Conservation (phyloP, 2,113 vertebrate genomes). For the Crotalus viridis region DNA sequence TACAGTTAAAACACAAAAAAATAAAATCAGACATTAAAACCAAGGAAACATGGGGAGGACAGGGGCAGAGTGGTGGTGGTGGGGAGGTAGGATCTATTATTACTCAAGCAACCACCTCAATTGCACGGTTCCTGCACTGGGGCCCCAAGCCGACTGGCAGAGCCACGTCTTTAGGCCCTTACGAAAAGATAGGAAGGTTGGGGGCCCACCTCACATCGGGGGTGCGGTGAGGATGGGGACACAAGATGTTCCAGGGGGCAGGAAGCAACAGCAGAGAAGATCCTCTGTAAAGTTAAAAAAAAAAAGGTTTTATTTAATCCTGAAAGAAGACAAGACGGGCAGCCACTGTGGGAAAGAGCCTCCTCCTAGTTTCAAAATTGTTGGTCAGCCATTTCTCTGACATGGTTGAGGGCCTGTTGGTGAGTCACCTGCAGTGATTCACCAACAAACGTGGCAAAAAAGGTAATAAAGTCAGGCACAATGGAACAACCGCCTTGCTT, state of each 20-base stretch:
- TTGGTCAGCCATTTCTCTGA: no score
- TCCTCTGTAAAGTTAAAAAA: background rate
- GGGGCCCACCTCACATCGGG: background rate
- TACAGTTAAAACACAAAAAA: background rate
- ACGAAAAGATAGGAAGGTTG: background rate
- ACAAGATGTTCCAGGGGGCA: background rate
- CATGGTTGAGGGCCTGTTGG: no score
- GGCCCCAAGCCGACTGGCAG: background rate
- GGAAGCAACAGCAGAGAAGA: background rate
- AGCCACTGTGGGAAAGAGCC: no score
- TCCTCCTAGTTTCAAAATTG: no score
- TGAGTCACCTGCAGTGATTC: no score
- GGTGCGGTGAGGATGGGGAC: no score
- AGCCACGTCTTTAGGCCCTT: background rate
- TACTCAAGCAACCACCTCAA: background rate
- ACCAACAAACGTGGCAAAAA: no score
- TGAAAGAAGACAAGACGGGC: no score
- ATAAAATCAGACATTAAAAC: background rate
- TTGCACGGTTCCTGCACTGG: background rate
- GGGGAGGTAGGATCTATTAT: background rate
- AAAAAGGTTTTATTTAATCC: background rate
- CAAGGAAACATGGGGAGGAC: background rate
- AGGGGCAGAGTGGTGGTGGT: no score
- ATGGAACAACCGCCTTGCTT: no score
- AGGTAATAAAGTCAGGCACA: no score